Conservation (phyloP, 2,797 vertebrate genomes). For the Peromyscus eremicus region DNA sequence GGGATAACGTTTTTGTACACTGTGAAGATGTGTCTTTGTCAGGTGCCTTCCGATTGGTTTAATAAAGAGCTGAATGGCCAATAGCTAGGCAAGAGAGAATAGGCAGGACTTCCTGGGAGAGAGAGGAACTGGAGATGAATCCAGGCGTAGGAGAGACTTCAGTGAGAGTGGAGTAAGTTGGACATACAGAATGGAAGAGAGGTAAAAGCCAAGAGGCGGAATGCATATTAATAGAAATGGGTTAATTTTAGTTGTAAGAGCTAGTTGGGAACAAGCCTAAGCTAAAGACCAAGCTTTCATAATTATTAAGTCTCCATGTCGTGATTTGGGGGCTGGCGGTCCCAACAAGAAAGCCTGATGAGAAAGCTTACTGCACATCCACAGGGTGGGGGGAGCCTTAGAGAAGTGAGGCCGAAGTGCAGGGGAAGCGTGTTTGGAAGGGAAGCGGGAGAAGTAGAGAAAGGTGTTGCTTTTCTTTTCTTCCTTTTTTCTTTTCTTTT, state of each 20-base stretch:
- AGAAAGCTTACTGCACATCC: not conserved
- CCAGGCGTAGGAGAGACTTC: not conserved
- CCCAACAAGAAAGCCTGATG: not conserved
- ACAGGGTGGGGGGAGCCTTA: accelerated
- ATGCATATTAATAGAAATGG: not conserved
- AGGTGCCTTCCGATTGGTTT: not conserved
- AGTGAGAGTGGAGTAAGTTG: not conserved
- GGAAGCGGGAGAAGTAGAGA: not conserved
- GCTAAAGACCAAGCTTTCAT: not conserved
- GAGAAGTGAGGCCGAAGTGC: not conserved
- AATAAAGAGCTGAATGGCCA: not conserved
- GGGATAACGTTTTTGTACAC: not conserved
- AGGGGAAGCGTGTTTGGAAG: not conserved
- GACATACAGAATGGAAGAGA: not conserved
- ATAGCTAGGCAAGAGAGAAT: not conserved
- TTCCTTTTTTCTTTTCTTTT: accelerated
- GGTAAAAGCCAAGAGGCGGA: not conserved
- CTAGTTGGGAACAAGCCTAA: not conserved
- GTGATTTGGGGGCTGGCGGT: not conserved
- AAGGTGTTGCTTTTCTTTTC: not conserved
- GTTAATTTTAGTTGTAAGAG: not conserved
- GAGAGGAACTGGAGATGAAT: not conserved
- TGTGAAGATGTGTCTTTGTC: not conserved
- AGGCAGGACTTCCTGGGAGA: not conserved
- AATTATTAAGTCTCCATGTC: not conserved